These are phyloP conservation scores for Onychomys torridus DNA, from an alignment of 2,797 vertebrate genomes.

Conservation along the genomic window DNA sequence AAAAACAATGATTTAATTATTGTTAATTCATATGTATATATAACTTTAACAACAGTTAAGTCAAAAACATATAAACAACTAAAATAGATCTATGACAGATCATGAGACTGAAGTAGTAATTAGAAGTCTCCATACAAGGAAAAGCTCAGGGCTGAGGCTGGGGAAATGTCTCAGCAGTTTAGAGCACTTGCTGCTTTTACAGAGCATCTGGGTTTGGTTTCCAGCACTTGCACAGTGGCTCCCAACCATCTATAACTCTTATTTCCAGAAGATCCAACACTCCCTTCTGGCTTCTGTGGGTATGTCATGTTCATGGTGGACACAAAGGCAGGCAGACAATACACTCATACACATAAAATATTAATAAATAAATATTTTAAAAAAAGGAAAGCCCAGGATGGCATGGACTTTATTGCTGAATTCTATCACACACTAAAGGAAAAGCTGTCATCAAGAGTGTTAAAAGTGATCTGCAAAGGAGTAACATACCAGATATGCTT, in stretches of 20 bases:
- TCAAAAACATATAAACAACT: not conserved
- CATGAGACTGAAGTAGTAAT: not conserved
- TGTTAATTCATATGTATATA: not conserved
- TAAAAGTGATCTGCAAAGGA: not conserved
- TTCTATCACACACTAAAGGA: not conserved
- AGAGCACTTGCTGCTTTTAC: no score
- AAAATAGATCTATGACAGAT: not conserved
- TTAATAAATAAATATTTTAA: not conserved
- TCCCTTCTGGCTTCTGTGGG: no score
- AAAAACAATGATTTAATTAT: not conserved
- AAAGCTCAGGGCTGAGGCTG: not conserved
- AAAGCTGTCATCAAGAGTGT: not conserved
- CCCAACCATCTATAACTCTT: no score
- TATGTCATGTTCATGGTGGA: not conserved
- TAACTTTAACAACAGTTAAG: not conserved
- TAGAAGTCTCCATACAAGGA: not conserved
- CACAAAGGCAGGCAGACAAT: not conserved
- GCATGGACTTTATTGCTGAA: not conserved
- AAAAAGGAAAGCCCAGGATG: not conserved
- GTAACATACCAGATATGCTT: not conserved
- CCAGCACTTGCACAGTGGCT: not conserved
- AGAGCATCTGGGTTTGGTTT: not conserved
- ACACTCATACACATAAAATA: not conserved
- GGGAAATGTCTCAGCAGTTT: no score
- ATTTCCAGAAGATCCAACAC: not conserved